Conservation (phyloP, 2,797 vertebrate genomes). For the Tinamus major region DNA sequence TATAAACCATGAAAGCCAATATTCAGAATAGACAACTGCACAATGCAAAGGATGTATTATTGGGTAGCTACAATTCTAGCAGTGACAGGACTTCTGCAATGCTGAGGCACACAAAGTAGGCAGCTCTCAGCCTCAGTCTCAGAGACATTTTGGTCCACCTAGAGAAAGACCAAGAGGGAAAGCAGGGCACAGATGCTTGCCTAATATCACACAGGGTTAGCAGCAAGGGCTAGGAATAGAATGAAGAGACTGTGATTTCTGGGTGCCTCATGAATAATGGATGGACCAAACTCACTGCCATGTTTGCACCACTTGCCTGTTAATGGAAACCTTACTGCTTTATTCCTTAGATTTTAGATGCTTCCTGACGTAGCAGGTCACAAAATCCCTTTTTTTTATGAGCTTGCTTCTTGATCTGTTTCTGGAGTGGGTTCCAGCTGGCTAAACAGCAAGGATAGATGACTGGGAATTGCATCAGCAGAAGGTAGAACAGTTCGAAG, state of each 20-base stretch:
- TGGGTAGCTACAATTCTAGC: not conserved
- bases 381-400: not conserved
- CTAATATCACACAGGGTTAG: not conserved
- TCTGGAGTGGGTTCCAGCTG: not conserved
- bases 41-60: slow-evolving; percentile 28
- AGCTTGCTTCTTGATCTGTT: not conserved
- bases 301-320: not conserved
- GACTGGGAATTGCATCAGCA: not conserved
- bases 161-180: not conserved
- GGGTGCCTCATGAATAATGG: not conserved
- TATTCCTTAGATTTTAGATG: not conserved
- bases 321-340: not conserved
- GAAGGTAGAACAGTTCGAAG: not conserved
- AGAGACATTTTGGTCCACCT: not conserved
- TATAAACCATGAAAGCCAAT: slow-evolving; percentile 19
- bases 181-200: not conserved
- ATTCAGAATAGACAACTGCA: slow-evolving; percentile 6
- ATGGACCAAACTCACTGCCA: not conserved
- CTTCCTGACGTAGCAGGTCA: not conserved
- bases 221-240: not conserved
- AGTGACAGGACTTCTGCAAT: not conserved
- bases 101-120: not conserved
- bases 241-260: not conserved
- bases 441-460: not conserved
- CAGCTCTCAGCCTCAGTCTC: not conserved